A percentile compares a stretch with the other conserved stretches of the same genome.
Evolutionary conservation across 2,797 vertebrate species (phyloP).

Genomic region (Aeoliscus strigatus): DNA sequence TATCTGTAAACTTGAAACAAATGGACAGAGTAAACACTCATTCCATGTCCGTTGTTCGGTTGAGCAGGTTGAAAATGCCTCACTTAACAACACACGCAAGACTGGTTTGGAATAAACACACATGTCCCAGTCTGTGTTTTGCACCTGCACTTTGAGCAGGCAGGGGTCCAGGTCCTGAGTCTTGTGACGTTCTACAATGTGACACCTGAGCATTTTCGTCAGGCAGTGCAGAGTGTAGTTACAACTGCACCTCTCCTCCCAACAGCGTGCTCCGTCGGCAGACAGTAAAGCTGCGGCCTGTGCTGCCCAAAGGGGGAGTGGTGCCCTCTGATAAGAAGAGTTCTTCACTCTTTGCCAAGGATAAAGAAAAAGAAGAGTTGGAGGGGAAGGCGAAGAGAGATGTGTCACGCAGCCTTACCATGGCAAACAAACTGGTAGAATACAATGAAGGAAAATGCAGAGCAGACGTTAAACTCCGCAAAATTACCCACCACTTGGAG

Average conservation of each 20-base stretch:
- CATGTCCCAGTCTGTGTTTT: conserved; percentile 40
- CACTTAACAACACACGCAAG: conserved; percentile 36
- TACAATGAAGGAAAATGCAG: conserved; percentile 64
- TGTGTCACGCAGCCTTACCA: conserved; percentile 31
- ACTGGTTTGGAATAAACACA: conserved; percentile 52
- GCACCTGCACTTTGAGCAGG: conserved; percentile 48
- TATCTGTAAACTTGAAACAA: conserved; percentile 49
- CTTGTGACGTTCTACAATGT: conserved; percentile 78
- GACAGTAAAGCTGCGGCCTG: conserved; percentile 57
- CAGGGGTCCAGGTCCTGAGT: conserved; percentile 66
- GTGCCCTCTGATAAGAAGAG: conserved; percentile 62
- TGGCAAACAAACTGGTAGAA: conserved; percentile 59
- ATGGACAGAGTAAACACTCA: conserved; percentile 46
- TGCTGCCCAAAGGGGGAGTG: conserved; percentile 51
- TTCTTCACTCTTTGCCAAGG: conserved; percentile 44
- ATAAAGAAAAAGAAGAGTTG: conserved; percentile 46
- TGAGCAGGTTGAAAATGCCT: conserved; percentile 44
- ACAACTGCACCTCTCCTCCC: conserved; percentile 76
- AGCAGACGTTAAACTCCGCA: conserved; percentile 63
- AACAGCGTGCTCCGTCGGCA: conserved; percentile 71
- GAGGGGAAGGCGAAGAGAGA: conserved; percentile 39
- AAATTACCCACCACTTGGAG: conserved; percentile 58
- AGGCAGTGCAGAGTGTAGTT: conserved; percentile 71
- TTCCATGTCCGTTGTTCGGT: conserved; percentile 40
- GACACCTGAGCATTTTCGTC: conserved; percentile 64